Evolutionary conservation across 1,140 invertebrate species (phyloP), one percentile per base, ranked within the genome.

Genomic region (Zeugodacus cucurbitae): DNA sequence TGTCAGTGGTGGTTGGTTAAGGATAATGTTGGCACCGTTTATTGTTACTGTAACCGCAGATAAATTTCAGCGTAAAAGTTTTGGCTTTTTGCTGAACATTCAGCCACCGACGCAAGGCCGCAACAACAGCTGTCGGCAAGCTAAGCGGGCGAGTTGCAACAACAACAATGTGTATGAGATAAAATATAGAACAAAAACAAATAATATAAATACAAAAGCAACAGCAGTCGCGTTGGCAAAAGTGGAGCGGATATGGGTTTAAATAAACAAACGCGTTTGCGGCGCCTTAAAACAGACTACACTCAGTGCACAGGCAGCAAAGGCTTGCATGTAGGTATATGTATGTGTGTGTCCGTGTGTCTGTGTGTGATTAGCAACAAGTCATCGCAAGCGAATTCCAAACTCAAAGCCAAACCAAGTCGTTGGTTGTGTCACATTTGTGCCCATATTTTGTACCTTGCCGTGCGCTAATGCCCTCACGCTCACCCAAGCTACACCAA

Each of bases 11-110:
- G 74, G 17, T 82, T 26, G 74, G 17, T 82, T 54, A 48, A 48
- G 74, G 22, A 82, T 82, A 26, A 82, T 82, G 41, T 82, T 26
- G 22, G 32, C 17, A 26, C 17, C 29, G 48, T 82, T 82, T 82
- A 41, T 82, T 82, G 22, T 82, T 82, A 26, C 44, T 82, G 37
- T 48, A 11, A n/a, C n/a, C 44, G 41, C 22, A 82, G 74, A 44
- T 82, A 48, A 44, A 82, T 82, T 82, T 82, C 74, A 82, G 26
- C 74, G 37, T 8, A 48, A 44, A 82, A 82, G 41, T 82, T 82
- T 82, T 82, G 5, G 22, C 11, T 82, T 82, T 48, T 48, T 26
- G 74, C n/a, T n/a, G n/a, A n/a, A 82, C 41, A 48, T 48, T 82
- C 48, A 82, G 41, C 74, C 44, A 48, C 20, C 74, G n/a, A 32